Percentiles rank a stretch among this genome's conserved stretches.
Conservation (phyloP, 2,113 vertebrate genomes). For the Tenebrosternarchus preto region DNA sequence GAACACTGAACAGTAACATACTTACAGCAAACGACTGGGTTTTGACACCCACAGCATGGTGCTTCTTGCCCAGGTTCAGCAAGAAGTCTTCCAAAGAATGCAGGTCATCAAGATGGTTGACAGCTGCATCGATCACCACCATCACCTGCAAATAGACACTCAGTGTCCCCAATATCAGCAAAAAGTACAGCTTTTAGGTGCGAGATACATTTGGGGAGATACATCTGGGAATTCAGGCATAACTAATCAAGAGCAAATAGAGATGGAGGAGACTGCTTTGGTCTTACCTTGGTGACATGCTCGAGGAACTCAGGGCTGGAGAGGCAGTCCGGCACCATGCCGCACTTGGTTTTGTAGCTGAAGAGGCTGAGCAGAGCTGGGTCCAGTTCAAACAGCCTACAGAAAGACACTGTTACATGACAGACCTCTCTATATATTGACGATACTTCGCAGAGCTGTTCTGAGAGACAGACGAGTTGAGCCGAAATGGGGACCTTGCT, state of each 20-base stretch:
- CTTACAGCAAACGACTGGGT: slow-evolving; percentile 88
- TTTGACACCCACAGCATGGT: slow-evolving; percentile 86
- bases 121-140: slow-evolving; percentile 91
- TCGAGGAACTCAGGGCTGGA: slow-evolving; percentile 89
- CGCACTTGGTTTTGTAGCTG: slow-evolving; percentile 85
- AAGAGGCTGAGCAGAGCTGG: slow-evolving; percentile 86
- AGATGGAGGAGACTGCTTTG: not conserved
- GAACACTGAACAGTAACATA: not conserved
- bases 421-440: slow-evolving; percentile 18
- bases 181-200: not conserved
- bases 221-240: no score
- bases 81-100: slow-evolving; percentile 87
- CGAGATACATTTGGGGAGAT: not conserved
- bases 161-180: not conserved
- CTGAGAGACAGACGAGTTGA: slow-evolving; percentile 60
- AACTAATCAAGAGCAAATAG: not conserved
- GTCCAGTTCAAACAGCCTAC: slow-evolving; percentile 90
- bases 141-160: slow-evolving; percentile 80
- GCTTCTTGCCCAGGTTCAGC: slow-evolving; percentile 86
- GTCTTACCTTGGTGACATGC: slow-evolving; percentile 91
- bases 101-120: slow-evolving; percentile 88
- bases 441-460: slow-evolving; percentile 46
- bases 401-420: slow-evolving; percentile 57
- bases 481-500: slow-evolving; percentile 70
- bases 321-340: slow-evolving; percentile 85